phyloP scores from a whole-genome alignment of 2,797 vertebrate genomes.

The Lepilemur ruficaudatus region DNA sequence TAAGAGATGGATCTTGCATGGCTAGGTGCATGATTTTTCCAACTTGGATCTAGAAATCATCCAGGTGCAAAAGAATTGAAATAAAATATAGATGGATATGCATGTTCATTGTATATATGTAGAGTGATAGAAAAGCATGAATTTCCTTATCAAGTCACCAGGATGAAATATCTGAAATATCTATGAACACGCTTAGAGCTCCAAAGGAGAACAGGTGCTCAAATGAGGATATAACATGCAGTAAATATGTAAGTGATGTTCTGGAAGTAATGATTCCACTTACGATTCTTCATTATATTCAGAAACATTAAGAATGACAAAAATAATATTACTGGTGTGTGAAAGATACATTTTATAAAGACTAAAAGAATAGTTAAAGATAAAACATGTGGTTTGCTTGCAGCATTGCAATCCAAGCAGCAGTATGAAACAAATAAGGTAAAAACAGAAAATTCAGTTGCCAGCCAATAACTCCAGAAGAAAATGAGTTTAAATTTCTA shows the following conservation, averaged over 20 bases:
- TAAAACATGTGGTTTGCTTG: not conserved
- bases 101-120: not conserved
- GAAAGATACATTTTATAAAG: slow-evolving; percentile 1
- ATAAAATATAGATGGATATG: slow-evolving; percentile 4
- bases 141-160: slow-evolving; percentile 42
- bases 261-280: slow-evolving; percentile 43
- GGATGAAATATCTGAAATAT: not conserved
- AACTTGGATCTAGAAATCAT: slow-evolving; percentile 14
- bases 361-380: slow-evolving; percentile 31
- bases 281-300: slow-evolving; percentile 47
- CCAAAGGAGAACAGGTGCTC: not conserved
- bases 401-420: slow-evolving; percentile 31
- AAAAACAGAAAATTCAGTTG: slow-evolving; percentile 52
- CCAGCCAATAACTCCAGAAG: slow-evolving; percentile 48
- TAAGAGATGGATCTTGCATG: slow-evolving; percentile 24
- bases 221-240: not conserved
- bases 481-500: slow-evolving; percentile 35
- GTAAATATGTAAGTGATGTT: not conserved
- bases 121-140: not conserved
- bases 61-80: slow-evolving; percentile 34
- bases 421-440: slow-evolving; percentile 29
- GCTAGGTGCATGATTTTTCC: not conserved
- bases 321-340: not conserved
- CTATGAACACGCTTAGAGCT: not conserved
- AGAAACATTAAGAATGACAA: slow-evolving; percentile 41